Percentiles rank a stretch among this genome's conserved stretches.
phyloP scores from a whole-genome alignment of 2,797 vertebrate genomes.

The Pagetopsis macropterus region DNA sequence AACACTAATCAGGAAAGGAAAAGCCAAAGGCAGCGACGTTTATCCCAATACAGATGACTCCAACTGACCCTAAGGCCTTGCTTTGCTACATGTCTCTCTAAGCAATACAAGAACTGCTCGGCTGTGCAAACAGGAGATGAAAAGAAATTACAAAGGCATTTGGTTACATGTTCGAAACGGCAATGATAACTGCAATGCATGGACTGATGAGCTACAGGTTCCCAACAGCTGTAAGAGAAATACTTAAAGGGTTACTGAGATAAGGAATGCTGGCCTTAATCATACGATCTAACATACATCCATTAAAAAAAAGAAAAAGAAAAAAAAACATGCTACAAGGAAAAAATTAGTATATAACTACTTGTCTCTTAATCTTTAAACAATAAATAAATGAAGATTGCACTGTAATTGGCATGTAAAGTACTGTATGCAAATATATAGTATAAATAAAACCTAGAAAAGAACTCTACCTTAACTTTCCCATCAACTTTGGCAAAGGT shows the following conservation, averaged over 20 bases:
- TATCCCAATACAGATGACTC: constrained; percentile 90
- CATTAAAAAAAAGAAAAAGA: constrained; percentile 78
- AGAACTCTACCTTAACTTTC: constrained; percentile 92
- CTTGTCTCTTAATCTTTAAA: constrained; percentile 92
- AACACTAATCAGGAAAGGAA: constrained; percentile 83
- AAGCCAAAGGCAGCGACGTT: constrained; percentile 87
- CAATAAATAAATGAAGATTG: constrained; percentile 99
- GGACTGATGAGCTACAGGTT: constrained; percentile 88
- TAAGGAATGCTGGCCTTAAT: constrained; percentile 95
- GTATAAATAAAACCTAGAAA: constrained; percentile 99
- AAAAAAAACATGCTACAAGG: constrained; percentile 93
- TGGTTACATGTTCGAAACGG: constrained; percentile 91
- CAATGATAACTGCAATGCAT: constrained; percentile 87
- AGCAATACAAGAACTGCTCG: constrained; percentile 85
- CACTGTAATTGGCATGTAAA: constrained; percentile 99
- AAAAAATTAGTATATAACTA: constrained; percentile 96
- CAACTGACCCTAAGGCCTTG: constrained; percentile 81
- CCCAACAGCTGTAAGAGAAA: constrained; percentile 88
- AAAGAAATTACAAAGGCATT: constrained; percentile 86
- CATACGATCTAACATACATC: constrained; percentile 92
- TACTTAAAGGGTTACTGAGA: constrained; percentile 92
- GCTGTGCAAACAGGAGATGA: constrained; percentile 86
- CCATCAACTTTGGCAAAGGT: constrained; percentile 99
- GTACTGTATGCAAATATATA: constrained; percentile 99
- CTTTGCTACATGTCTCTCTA: constrained; percentile 91